Percentiles rank a stretch among this genome's conserved stretches.
Conservation (phyloP, 1,140 invertebrate genomes). For the Maniola jurtina region DNA sequence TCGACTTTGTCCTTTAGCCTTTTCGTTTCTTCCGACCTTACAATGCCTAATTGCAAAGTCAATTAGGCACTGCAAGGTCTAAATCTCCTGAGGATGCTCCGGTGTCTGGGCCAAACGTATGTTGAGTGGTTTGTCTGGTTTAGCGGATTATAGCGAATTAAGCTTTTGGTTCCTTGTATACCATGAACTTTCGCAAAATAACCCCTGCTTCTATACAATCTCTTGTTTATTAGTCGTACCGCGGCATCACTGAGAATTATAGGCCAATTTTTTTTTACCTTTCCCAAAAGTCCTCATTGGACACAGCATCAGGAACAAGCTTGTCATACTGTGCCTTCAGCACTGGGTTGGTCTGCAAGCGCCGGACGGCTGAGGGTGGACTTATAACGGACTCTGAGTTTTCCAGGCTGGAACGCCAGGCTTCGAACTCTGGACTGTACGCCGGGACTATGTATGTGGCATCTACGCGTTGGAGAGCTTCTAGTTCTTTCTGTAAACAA, state of each 20-base stretch:
- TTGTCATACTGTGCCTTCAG: conserved; percentile 76
- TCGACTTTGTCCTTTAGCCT: too few relatives aligned
- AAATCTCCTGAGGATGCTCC: too few relatives aligned
- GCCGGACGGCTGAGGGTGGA: conserved; percentile 50
- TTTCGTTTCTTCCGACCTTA: too few relatives aligned
- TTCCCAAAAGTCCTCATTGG: conserved; percentile 80
- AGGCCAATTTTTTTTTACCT: conserved; percentile 64
- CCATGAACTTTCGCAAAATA: too few relatives aligned
- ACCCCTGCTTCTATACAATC: conserved; percentile 55
- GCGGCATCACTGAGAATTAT: too few relatives aligned
- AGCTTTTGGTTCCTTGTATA: too few relatives aligned
- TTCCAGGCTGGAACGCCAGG: conserved; percentile 56
- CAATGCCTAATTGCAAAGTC: too few relatives aligned
- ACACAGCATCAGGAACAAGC: conserved; percentile 78
- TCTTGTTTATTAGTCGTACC: too few relatives aligned
- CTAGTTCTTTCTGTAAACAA: conserved; percentile 63
- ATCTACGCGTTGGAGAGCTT: conserved; percentile 73
- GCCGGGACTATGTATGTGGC: conserved; percentile 74
- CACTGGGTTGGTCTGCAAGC: conserved; percentile 70
- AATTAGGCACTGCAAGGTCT: too few relatives aligned
- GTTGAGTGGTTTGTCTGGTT: too few relatives aligned
- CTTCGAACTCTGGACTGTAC: conserved; percentile 60
- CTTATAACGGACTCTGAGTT: conserved; percentile 39
- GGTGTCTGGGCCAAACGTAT: too few relatives aligned
- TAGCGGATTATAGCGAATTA: too few relatives aligned